These are phyloP conservation scores for Dromas ardeola DNA, from an alignment of 2,113 vertebrate genomes.

Conservation along the genomic window DNA sequence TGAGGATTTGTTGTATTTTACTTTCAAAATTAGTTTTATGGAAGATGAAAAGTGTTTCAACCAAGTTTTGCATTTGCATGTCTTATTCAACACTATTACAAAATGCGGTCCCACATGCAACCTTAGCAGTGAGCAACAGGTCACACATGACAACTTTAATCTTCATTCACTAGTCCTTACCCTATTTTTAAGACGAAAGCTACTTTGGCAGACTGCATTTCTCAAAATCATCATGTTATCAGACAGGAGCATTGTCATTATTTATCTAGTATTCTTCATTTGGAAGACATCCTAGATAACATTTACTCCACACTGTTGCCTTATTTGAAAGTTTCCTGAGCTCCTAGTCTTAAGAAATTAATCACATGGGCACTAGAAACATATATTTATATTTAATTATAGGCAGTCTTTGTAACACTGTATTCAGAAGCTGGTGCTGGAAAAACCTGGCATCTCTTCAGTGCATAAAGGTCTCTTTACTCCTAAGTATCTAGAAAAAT, in stretches of 20 bases:
- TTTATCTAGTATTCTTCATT: not conserved
- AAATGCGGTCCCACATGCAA: not conserved
- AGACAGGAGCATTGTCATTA: not conserved
- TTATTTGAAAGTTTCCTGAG: not conserved
- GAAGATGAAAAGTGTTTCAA: not conserved
- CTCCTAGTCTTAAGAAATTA: not conserved
- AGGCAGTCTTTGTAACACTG: not conserved
- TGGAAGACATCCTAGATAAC: constrained; percentile 16
- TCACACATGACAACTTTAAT: constrained; percentile 1
- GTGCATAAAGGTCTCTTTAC: not conserved
- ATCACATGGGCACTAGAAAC: not conserved
- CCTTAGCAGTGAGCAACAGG: constrained; percentile 21
- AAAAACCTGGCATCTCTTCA: not conserved
- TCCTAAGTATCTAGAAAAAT: not conserved
- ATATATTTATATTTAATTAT: not conserved
- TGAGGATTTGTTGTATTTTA: not conserved
- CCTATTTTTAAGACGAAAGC: not conserved
- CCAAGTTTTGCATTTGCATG: not conserved
- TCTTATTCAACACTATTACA: not conserved
- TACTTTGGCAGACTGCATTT: constrained; percentile 11
- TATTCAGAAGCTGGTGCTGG: not conserved
- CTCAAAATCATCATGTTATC: constrained; percentile 28
- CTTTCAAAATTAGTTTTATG: not conserved
- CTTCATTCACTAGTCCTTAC: constrained; percentile 4
- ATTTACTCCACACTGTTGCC: not conserved